Evolutionary conservation across 2,888 invertebrate species (phyloP).

Genomic region (Balanococcus diminutus): DNA sequence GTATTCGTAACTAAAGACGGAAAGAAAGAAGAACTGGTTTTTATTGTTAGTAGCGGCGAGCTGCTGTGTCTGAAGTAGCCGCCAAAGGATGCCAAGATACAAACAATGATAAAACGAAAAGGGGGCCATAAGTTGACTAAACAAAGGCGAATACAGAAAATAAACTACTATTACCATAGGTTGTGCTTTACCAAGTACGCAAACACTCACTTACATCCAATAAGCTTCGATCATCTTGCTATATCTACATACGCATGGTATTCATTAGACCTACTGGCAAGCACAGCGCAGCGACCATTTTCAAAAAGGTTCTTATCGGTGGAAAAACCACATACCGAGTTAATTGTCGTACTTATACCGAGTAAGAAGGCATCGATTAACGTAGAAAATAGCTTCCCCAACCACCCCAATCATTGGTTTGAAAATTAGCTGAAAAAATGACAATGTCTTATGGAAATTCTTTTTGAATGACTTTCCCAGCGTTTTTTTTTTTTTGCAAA

Average conservation of each 20-base stretch:
- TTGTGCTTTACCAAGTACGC: slow-evolving; percentile 37
- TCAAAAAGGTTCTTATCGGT: neutral
- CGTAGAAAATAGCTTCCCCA: too few species aligned
- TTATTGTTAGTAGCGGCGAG: slow-evolving; percentile 54
- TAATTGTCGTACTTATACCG: too few species aligned
- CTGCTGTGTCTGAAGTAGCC: slow-evolving; percentile 54
- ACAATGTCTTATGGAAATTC: too few species aligned
- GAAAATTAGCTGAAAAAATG: too few species aligned
- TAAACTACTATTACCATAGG: slow-evolving; percentile 39
- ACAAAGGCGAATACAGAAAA: slow-evolving; percentile 51
- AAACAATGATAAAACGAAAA: slow-evolving; percentile 54
- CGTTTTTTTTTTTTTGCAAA: too few species aligned
- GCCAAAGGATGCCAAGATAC: slow-evolving; percentile 55
- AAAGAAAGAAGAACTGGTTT: slow-evolving; percentile 51
- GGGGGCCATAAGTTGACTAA: slow-evolving; percentile 53
- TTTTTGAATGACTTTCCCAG: too few species aligned
- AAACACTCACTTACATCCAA: neutral
- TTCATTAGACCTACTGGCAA: neutral
- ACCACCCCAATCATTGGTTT: too few species aligned
- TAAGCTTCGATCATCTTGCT: neutral
- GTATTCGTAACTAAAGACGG: slow-evolving; percentile 43
- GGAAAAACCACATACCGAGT: neutral
- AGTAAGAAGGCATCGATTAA: too few species aligned
- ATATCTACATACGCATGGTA: neutral
- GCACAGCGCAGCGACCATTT: neutral